Percentiles rank a stretch among this genome's conserved stretches.
Conservation (phyloP, 2,888 invertebrate genomes). For the Mechanitis mazaeus region DNA sequence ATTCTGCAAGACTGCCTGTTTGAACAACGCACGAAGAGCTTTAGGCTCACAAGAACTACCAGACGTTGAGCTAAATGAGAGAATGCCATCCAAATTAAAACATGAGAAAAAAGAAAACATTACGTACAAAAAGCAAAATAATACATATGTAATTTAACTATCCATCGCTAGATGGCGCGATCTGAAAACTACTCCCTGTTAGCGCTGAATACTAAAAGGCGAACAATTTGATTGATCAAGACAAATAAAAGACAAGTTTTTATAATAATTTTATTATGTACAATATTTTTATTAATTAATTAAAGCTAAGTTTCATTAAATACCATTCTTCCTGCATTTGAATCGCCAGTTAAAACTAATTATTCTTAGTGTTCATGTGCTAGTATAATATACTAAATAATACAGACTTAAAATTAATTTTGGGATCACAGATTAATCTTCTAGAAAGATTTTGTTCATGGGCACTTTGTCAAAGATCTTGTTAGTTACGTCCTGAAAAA, state of each 20-base stretch:
- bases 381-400: constrained; percentile 10
- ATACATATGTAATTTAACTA: constrained; percentile 27
- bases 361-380: too few relatives aligned
- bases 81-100: constrained; percentile 32
- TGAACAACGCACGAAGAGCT: constrained; percentile 42
- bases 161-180: constrained; percentile 35
- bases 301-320: constrained; percentile 63
- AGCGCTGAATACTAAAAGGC: neutral
- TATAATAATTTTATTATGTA: constrained; percentile 27
- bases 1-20: constrained; percentile 52
- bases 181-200: too few relatives aligned
- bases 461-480: constrained; percentile 82
- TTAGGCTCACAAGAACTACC: constrained; percentile 28
- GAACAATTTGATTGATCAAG: constrained; percentile 3
- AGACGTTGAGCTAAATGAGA: constrained; percentile 49
- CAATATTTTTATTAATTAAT: constrained; percentile 37
- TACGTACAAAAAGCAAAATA: neutral
- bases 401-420: constrained; percentile 4
- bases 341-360: constrained; percentile 15
- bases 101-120: constrained; percentile 24
- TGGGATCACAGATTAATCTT: constrained; percentile 42
- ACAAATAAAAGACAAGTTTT: constrained; percentile 29
- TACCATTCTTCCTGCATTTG: constrained; percentile 37
- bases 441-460: constrained; percentile 79
- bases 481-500: constrained; percentile 81